phyloP scores from a whole-genome alignment of 1,140 invertebrate genomes.

The Drosophila teissieri region DNA sequence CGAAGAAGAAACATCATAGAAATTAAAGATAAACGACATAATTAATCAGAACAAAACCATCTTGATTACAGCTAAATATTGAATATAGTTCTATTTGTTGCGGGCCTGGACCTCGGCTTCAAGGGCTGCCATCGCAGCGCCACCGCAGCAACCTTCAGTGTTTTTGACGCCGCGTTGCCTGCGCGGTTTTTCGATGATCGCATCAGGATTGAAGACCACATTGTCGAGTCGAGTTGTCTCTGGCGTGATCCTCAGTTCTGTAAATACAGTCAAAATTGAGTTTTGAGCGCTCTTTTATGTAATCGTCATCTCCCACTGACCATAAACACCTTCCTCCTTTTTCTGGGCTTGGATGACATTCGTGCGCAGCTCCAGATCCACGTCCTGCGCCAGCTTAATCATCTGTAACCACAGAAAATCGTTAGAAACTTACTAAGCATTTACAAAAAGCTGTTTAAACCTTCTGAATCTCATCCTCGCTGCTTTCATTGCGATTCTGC shows the following conservation, averaged over 20 bases:
- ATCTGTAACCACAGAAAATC: conserved; percentile 41
- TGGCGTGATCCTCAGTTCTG: conserved; percentile 73
- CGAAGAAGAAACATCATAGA: conserved; percentile 56
- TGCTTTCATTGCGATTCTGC: conserved; percentile 62
- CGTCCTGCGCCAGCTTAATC: conserved; percentile 74
- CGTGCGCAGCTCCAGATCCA: conserved; percentile 72
- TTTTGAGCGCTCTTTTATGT: conserved; percentile 42
- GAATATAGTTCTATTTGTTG: conserved; percentile 50
- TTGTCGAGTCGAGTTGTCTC: conserved; percentile 78
- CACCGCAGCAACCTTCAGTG: conserved; percentile 60
- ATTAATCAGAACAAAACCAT: conserved; percentile 28
- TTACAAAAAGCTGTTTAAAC: conserved; percentile 14
- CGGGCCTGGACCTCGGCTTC: conserved; percentile 39
- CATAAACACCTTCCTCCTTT: conserved; percentile 66
- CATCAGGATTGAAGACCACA: conserved; percentile 73
- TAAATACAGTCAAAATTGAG: neutral
- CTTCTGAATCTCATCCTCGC: conserved; percentile 72
- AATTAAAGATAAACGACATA: conserved; percentile 50
- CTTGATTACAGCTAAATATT: conserved; percentile 32
- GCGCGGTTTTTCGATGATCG: conserved; percentile 57
- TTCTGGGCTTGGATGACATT: conserved; percentile 78
- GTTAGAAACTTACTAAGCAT: neutral
- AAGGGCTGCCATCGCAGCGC: conserved; percentile 54
- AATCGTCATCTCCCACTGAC: conserved; percentile 48
- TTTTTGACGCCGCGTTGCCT: conserved; percentile 33